Base-by-base conservation (phyloP, 2,113 vertebrate genomes). In the Alethe castanea region DNA sequence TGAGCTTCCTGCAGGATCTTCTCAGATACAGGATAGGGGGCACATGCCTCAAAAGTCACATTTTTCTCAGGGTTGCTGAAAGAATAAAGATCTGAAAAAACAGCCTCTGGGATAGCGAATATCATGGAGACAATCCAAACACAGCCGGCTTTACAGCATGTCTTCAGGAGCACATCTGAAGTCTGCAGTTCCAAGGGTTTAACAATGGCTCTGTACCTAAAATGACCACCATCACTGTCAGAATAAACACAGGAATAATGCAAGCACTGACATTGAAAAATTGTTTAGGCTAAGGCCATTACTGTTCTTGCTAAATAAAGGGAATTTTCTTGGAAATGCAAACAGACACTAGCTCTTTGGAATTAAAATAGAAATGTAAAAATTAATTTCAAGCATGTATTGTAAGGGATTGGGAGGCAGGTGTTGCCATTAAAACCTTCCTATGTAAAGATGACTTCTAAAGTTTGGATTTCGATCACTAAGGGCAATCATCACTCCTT, bases 171-270 rank as follows among this genome's bases (percentile, higher is more conserved):
- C 0, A 97, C 98, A 70, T 98, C 97, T 2, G 98, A 97, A 36
- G 97, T 96, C 94, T 98, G 98, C 70, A 98, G 93, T 78, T 98
- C 98, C 96, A 98, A 92, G 38, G 98, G 98, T 72, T 97, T 98
- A 52, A 98, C 98, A 3, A 98, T 97, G 29, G 98, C 98, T 91
- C 97, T 98, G 84, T 98, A 98, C 97, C 98, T 98, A 72, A 54
- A 93, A 92, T 54, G 53, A 96, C 66, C 60, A 95, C 66, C 79
- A 92, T n/a, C 44, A 38, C 1, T 26, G 40, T 96, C 71, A 90
- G 73, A 91, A 57, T 35, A n/a, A 65, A 59, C 12, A 47, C 16
- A 69, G 74, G 29, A 81, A 38, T 19, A 35, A 17, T n/a, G 26
- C 8, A 9, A 83, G 40, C 19, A 15, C 64, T 25, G 16, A 14